Evolutionary conservation across 2,888 invertebrate species (phyloP).

Genomic region (Maniola hyperantus): DNA sequence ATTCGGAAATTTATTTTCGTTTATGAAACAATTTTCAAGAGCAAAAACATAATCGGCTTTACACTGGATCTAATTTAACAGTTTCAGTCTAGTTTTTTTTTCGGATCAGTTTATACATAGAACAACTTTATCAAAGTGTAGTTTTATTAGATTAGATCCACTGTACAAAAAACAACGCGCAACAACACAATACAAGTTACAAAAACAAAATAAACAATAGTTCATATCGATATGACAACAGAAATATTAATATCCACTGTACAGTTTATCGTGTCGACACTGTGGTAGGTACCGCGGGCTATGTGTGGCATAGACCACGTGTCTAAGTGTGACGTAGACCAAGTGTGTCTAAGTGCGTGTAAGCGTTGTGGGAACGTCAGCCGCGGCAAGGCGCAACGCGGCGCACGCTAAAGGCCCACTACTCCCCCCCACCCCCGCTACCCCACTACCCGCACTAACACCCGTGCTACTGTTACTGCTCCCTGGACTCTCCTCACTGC

Average conservation of each 20-base stretch:
- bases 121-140: too few relatives aligned
- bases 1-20: not conserved
- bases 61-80: constrained; percentile 5
- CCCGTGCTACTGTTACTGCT: not conserved
- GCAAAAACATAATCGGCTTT: not conserved
- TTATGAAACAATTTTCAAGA: not conserved
- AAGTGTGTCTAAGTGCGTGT: constrained; percentile 44
- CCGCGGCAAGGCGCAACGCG: constrained; percentile 66
- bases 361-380: constrained; percentile 50
- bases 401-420: constrained; percentile 56
- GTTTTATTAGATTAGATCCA: constrained; percentile 6
- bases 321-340: not conserved
- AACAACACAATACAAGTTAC: not conserved
- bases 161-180: not conserved
- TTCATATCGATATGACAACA: constrained; percentile 15
- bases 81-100: not conserved
- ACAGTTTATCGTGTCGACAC: constrained; percentile 5
- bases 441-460: not conserved
- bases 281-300: not conserved
- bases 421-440: constrained; percentile 39
- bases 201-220: constrained; percentile 6
- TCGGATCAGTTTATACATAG: too few relatives aligned
- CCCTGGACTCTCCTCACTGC: constrained; percentile 6
- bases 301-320: not conserved
- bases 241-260: constrained; percentile 18